Conservation (phyloP, 2,888 invertebrate species). For the Serripes groenlandicus region DNA sequence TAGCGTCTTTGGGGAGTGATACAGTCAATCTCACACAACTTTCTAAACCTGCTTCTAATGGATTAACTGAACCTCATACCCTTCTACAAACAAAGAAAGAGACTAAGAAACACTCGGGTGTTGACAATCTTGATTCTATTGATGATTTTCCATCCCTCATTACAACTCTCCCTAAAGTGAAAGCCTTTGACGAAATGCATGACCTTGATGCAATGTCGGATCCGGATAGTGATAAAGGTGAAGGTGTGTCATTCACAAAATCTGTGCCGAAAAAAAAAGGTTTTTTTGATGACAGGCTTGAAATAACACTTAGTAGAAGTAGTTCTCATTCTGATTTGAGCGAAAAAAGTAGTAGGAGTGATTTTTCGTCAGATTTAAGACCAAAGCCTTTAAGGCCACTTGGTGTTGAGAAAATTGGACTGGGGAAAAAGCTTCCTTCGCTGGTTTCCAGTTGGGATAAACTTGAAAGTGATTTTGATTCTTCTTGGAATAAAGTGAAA, state of each 20-base stretch:
- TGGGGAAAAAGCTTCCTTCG: slow-evolving; percentile 10
- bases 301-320: slow-evolving; percentile 65
- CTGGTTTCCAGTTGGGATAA: slow-evolving; percentile 43
- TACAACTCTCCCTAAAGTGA: slow-evolving; percentile 36
- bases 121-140: slow-evolving; percentile 65
- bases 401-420: slow-evolving; percentile 20
- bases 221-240: slow-evolving; percentile 29
- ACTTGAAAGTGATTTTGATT: slow-evolving; percentile 48
- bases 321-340: slow-evolving; percentile 75
- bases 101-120: background rate
- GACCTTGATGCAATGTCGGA: slow-evolving; percentile 63
- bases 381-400: slow-evolving; percentile 61
- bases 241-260: background rate
- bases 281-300: background rate
- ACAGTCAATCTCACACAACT: slow-evolving; percentile 10
- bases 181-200: slow-evolving; percentile 63
- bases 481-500: slow-evolving; percentile 47
- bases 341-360: slow-evolving; percentile 67
- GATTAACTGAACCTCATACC: background rate
- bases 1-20: slow-evolving; percentile 10
- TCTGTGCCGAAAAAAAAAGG: slow-evolving; percentile 2
- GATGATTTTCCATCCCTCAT: slow-evolving; percentile 59
- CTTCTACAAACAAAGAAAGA: background rate
- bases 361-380: slow-evolving; percentile 57
- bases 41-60: background rate